Evolutionary conservation across 2,888 invertebrate genomes (phyloP).

Genomic region (Notodonta dromedarius): DNA sequence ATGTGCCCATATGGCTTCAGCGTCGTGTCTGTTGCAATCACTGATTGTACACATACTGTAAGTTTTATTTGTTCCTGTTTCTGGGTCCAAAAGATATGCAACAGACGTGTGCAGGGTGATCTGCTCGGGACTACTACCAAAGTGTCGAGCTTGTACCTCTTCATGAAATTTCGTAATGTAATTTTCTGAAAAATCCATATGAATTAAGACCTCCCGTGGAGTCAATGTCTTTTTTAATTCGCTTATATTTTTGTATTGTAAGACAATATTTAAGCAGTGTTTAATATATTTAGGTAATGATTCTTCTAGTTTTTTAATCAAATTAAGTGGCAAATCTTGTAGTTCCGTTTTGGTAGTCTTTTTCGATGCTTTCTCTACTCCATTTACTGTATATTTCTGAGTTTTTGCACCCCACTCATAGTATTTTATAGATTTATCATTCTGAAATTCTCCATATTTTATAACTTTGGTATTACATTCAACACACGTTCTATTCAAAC

Average conservation of each 20-base stretch:
- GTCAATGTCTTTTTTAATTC: slow-evolving; percentile 7
- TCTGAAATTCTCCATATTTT: slow-evolving; percentile 9
- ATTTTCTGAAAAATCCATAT: slow-evolving; percentile 17
- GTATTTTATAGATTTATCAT: slow-evolving; percentile 11
- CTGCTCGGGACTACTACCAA: slow-evolving; percentile 11
- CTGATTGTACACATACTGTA: slow-evolving; percentile 20
- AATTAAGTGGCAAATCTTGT: slow-evolving; percentile 9
- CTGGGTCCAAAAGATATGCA: slow-evolving; percentile 10
- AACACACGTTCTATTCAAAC: slow-evolving; percentile 12
- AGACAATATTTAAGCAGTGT: slow-evolving; percentile 8
- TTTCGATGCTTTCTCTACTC: slow-evolving; percentile 7
- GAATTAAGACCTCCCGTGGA: slow-evolving; percentile 9
- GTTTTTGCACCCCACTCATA: slow-evolving; percentile 10
- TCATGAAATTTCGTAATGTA: slow-evolving; percentile 9
- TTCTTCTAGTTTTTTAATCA: slow-evolving; percentile 8
- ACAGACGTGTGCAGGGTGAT: slow-evolving; percentile 14
- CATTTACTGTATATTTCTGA: slow-evolving; percentile 7
- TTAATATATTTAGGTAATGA: slow-evolving; percentile 6
- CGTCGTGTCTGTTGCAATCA: slow-evolving; percentile 19
- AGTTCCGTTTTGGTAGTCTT: slow-evolving; percentile 9
- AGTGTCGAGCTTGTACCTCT: slow-evolving; percentile 14
- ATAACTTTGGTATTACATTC: slow-evolving; percentile 10
- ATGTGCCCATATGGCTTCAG: slow-evolving; percentile 14
- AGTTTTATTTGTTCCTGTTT: slow-evolving; percentile 10
- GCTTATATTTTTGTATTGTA: slow-evolving; percentile 11